These are phyloP conservation scores for Camelus dromedarius DNA, from an alignment of 2,113 vertebrate species.

Conservation along the genomic window DNA sequence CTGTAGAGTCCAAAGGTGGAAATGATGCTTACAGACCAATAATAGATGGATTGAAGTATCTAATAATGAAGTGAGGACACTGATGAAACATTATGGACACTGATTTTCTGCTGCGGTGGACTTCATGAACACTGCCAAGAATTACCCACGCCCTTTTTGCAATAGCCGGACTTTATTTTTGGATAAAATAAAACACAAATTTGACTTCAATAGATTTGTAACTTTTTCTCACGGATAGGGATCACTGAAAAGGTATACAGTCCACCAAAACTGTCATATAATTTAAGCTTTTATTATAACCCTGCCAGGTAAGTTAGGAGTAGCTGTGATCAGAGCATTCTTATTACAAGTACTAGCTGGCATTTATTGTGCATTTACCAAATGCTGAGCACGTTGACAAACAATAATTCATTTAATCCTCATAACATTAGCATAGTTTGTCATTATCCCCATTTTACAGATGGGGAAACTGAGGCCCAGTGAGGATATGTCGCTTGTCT, in stretches of 20 bases:
- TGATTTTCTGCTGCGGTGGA: background rate
- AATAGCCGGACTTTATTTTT: conserved; percentile 14
- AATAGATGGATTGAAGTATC: background rate
- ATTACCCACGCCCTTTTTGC: background rate
- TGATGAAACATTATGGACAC: background rate
- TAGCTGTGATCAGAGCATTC: background rate
- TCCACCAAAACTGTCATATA: background rate
- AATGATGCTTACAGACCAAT: background rate
- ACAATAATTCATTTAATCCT: background rate
- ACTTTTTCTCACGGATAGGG: background rate
- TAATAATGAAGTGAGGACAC: background rate
- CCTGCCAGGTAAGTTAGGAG: background rate
- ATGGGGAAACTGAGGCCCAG: background rate
- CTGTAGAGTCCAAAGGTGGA: background rate
- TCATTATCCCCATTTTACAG: background rate
- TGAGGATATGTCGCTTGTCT: background rate
- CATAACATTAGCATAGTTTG: background rate
- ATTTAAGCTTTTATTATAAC: conserved; percentile 15
- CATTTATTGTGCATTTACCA: background rate
- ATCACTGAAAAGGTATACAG: background rate
- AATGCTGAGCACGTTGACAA: background rate
- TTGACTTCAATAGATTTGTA: background rate
- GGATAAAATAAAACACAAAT: background rate
- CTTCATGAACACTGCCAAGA: background rate
- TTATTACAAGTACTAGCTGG: background rate